Evolutionary conservation across 2,797 vertebrate species (phyloP).

Genomic region (Muscicapa comitata): DNA sequence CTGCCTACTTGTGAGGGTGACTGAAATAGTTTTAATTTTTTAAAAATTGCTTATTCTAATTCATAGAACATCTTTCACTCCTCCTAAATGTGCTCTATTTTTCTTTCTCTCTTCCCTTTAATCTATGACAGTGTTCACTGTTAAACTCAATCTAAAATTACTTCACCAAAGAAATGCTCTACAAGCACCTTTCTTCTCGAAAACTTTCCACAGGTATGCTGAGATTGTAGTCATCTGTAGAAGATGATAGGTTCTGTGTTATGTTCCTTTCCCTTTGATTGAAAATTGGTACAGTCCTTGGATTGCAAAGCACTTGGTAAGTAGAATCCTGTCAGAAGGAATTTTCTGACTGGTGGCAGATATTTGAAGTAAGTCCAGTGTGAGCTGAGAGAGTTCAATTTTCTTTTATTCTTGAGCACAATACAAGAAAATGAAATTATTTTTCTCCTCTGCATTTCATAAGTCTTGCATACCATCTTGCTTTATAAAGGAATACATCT

Average conservation of each 20-base stretch:
- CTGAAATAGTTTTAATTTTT: not conserved
- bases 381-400: not conserved
- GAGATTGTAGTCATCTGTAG: not conserved
- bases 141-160: not conserved
- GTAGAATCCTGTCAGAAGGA: constrained; percentile 35
- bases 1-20: not conserved
- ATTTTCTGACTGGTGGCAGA: constrained; percentile 25
- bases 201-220: not conserved
- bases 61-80: not conserved
- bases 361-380: constrained; percentile 25
- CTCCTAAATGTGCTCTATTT: not conserved
- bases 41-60: not conserved
- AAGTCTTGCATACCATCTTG: not conserved
- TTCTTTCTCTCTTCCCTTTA: not conserved
- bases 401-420: constrained; percentile 13
- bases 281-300: not conserved
- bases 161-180: not conserved
- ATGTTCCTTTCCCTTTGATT: constrained; percentile 3
- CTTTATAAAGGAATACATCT: not conserved
- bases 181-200: not conserved
- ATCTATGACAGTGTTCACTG: not conserved
- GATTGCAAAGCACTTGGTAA: not conserved
- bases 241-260: not conserved
- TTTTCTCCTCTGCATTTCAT: not conserved
- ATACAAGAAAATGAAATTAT: not conserved